Conservation (phyloP, 2,113 vertebrate species). For the Dascyllus trimaculatus region DNA sequence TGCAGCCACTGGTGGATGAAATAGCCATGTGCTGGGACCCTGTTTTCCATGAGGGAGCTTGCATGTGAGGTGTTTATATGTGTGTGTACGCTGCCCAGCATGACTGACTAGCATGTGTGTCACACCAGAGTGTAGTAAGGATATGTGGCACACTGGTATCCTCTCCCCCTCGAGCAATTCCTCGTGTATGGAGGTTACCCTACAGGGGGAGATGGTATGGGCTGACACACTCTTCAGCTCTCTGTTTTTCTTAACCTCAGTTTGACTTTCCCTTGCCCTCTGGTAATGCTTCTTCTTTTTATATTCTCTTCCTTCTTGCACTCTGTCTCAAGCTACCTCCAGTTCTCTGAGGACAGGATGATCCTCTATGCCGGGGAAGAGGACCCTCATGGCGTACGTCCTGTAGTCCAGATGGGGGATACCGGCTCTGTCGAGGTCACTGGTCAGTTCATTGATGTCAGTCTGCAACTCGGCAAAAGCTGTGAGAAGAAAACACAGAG, state of each 20-base stretch:
- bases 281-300: constrained; percentile 18
- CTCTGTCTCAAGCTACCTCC: constrained; percentile 87
- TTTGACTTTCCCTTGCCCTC: constrained; percentile 30
- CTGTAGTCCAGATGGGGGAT: constrained; percentile 98
- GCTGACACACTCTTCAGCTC: constrained; percentile 9
- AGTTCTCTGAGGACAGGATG: constrained; percentile 96
- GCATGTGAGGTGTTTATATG: constrained; percentile 34
- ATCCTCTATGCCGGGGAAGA: constrained; percentile 98
- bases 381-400: constrained; percentile 97
- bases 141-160: constrained; percentile 60
- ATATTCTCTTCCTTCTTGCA: not conserved
- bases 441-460: constrained; percentile 98
- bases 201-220: constrained; percentile 26
- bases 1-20: constrained; percentile 77
- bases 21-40: constrained; percentile 71
- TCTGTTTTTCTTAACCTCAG: constrained; percentile 12
- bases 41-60: constrained; percentile 65
- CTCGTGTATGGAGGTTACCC: constrained; percentile 47
- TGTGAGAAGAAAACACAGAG: constrained; percentile 58
- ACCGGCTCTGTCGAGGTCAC: constrained; percentile 95
- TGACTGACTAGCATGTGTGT: constrained; percentile 13
- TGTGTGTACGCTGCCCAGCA: constrained; percentile 17
- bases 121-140: constrained; percentile 45
- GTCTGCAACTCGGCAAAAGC: constrained; percentile 99
- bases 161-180: constrained; percentile 49